Conservation (phyloP, 2,797 vertebrate genomes). For the Nasua narica region DNA sequence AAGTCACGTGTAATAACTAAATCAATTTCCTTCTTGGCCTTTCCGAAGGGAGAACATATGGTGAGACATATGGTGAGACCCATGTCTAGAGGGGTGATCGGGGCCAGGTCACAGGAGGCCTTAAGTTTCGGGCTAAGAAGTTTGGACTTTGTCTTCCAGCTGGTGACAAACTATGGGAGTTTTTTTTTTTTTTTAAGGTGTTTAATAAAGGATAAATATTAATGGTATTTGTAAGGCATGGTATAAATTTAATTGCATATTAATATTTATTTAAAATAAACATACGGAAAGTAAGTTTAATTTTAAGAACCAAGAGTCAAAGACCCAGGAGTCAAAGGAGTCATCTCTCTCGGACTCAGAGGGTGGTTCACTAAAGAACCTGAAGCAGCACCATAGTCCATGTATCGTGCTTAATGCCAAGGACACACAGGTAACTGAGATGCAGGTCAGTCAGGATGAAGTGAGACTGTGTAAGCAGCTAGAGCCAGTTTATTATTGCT, state of each 20-base stretch:
- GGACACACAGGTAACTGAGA: not conserved
- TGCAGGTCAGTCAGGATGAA: not conserved
- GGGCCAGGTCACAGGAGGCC: not conserved
- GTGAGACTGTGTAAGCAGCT: not conserved
- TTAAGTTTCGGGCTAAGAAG: not conserved
- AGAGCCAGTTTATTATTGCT: not conserved
- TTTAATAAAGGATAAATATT: conserved; percentile 71
- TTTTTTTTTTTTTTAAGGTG: not conserved
- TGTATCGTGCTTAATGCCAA: not conserved
- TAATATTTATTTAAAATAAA: conserved; percentile 75
- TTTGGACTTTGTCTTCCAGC: not conserved
- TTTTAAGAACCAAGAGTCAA: conserved; percentile 45
- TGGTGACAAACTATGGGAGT: not conserved
- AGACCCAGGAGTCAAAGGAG: conserved; percentile 51
- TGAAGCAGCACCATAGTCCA: not conserved
- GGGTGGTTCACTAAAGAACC: not conserved
- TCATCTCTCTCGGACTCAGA: conserved; percentile 14
- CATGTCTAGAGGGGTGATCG: not conserved
- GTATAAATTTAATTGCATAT: conserved; percentile 64
- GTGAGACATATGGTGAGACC: not conserved
- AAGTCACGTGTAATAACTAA: not conserved
- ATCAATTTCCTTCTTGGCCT: not conserved
- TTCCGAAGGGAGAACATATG: not conserved
- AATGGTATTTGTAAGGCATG: conserved; percentile 66
- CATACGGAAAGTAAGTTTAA: conserved; percentile 39